Evolutionary conservation across 2,888 invertebrate species (phyloP).

Genomic region (Lycaena phlaeas): DNA sequence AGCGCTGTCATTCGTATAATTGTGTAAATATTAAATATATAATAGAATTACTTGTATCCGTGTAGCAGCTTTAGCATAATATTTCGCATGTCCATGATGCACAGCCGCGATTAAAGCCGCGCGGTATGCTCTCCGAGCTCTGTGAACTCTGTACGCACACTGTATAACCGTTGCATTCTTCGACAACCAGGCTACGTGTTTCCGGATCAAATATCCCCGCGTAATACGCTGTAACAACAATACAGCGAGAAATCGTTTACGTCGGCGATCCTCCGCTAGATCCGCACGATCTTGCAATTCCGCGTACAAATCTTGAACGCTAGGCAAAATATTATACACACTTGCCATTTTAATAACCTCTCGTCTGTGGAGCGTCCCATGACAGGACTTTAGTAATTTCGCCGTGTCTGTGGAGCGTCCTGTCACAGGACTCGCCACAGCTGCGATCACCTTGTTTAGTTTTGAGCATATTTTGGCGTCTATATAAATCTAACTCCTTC

Average conservation of each 20-base stretch:
- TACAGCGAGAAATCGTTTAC: slow-evolving; percentile 39
- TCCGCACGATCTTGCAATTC: slow-evolving; percentile 40
- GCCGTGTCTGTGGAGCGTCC: too few relatives aligned
- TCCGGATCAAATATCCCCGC: slow-evolving; percentile 48
- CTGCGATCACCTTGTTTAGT: too few relatives aligned
- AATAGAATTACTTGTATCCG: slow-evolving; percentile 40
- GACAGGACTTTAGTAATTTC: too few relatives aligned
- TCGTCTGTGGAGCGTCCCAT: too few relatives aligned
- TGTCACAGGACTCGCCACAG: too few relatives aligned
- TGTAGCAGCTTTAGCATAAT: slow-evolving; percentile 46
- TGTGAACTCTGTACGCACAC: slow-evolving; percentile 46
- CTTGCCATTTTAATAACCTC: slow-evolving; percentile 41
- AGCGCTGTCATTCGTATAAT: too few relatives aligned
- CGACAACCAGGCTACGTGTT: slow-evolving; percentile 47
- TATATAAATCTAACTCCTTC: too few relatives aligned
- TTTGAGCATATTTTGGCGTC: too few relatives aligned
- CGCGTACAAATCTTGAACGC: slow-evolving; percentile 33
- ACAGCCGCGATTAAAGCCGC: slow-evolving; percentile 46
- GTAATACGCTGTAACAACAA: slow-evolving; percentile 42
- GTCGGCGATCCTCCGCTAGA: slow-evolving; percentile 35
- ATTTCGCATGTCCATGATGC: slow-evolving; percentile 38
- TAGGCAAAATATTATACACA: slow-evolving; percentile 35
- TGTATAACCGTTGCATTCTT: slow-evolving; percentile 51
- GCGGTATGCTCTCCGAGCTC: slow-evolving; percentile 40
- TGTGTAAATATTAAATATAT: too few relatives aligned